Evolutionary conservation across 2,797 vertebrate genomes (phyloP).

Genomic region (Sorex maritimensis): DNA sequence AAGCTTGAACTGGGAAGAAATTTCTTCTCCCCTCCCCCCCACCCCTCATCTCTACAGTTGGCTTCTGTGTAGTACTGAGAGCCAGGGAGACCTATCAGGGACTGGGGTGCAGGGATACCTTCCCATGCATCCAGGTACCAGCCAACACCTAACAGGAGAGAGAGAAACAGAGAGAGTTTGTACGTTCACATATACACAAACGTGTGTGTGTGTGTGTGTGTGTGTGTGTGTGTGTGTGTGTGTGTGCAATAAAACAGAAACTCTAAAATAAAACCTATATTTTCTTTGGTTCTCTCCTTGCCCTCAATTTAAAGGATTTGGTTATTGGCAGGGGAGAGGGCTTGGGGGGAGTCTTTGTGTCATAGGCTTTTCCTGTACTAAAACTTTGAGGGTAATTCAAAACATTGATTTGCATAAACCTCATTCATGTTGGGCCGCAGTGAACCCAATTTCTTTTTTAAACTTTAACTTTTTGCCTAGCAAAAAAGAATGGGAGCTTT

Average conservation of each 20-base stretch:
- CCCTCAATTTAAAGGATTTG: not conserved
- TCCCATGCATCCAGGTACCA: not conserved
- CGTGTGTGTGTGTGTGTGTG: no score
- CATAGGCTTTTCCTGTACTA: slow-evolving; percentile 34
- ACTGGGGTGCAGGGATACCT: no score
- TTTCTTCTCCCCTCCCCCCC: not conserved
- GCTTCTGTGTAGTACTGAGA: not conserved
- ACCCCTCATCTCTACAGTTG: not conserved
- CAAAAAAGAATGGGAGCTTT: slow-evolving; percentile 11
- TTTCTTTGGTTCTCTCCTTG: not conserved
- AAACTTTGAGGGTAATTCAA: slow-evolving; percentile 42
- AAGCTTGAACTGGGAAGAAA: not conserved
- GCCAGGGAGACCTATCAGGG: not conserved
- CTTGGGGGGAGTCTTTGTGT: not conserved
- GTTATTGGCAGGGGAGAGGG: not conserved
- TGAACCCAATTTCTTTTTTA: not conserved
- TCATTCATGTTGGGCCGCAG: slow-evolving; percentile 11
- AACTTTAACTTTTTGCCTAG: slow-evolving; percentile 2
- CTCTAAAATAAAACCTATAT: slow-evolving; percentile 46
- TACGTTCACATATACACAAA: no score
- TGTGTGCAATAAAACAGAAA: not conserved
- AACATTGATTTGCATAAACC: not conserved
- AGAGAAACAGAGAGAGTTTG: not conserved
- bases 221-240: no score
- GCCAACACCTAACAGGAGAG: not conserved